phyloP scores from a whole-genome alignment of 2,797 vertebrate genomes.

The Distichodus sexfasciatus region DNA sequence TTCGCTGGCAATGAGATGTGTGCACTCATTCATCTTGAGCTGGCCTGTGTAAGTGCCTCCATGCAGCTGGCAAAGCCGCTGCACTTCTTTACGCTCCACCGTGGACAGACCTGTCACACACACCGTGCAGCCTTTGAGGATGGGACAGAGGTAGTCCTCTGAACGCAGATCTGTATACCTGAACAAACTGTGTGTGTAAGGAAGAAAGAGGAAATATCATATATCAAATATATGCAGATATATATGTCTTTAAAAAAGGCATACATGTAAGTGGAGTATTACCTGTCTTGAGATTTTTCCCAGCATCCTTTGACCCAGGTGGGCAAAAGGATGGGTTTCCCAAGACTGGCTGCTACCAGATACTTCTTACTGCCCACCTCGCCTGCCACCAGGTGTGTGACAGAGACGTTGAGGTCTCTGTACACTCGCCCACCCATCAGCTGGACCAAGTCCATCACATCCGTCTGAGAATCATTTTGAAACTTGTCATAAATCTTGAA shows the following conservation, averaged over 20 bases:
- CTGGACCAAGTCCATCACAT: slow-evolving; percentile 89
- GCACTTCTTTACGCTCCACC: slow-evolving; percentile 85
- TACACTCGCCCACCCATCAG: slow-evolving; percentile 93
- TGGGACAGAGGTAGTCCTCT: slow-evolving; percentile 84
- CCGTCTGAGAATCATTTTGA: slow-evolving; percentile 69
- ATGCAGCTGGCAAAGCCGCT: slow-evolving; percentile 82
- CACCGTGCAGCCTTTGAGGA: slow-evolving; percentile 88
- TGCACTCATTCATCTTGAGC: slow-evolving; percentile 96
- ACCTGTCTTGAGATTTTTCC: slow-evolving; percentile 91
- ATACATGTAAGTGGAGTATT: slow-evolving; percentile 35
- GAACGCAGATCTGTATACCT: slow-evolving; percentile 80
- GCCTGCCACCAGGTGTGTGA: slow-evolving; percentile 94
- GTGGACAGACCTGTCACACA: slow-evolving; percentile 91
- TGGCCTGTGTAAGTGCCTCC: slow-evolving; percentile 91
- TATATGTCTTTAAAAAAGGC: neutral
- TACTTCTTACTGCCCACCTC: slow-evolving; percentile 99
- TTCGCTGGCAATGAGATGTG: slow-evolving; percentile 95
- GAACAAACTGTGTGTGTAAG: slow-evolving; percentile 70
- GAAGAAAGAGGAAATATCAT: neutral
- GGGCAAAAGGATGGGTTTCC: slow-evolving; percentile 89
- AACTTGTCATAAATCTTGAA: neutral
- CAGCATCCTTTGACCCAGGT: slow-evolving; percentile 89
- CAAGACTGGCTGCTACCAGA: slow-evolving; percentile 89
- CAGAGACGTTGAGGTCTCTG: slow-evolving; percentile 87
- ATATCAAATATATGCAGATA: neutral